Evolutionary conservation across 2,888 invertebrate genomes (phyloP), one percentile per base, ranked within the genome.

Genomic region (Caenorhabditis sinica): DNA sequence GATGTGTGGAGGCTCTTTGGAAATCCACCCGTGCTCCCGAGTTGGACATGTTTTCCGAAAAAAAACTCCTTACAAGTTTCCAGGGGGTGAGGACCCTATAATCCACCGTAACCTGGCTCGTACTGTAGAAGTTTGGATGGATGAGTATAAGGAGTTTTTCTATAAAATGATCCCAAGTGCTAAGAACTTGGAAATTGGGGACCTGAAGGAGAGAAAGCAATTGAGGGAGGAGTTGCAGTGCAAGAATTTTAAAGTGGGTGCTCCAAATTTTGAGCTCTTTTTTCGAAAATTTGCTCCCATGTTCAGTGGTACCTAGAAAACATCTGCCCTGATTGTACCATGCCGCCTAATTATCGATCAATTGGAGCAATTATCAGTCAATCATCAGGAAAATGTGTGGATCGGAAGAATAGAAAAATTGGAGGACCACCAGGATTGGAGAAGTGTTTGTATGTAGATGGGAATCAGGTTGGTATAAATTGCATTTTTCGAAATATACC

Each of bases 1-100:
- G 97, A 97, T 97, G 95, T 97, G 97, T 95, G 97, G 97, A 93
- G 97, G 97, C 90, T 95, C 95, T 92, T 95, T 97, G 94, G 97
- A 97, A 95, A 97, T 97, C 94, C 96, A 96, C 93, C 97, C 98
- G 1, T 58, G 56, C 28, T 58, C 56, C 13, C n/a, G 20, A 1
- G 49, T 49, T 5, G 49, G 49, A 1, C 49, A 49, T 11, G 20
- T 49, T 20, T 49, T 30, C 6, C 56, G 56, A 8, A 58, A 23
- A 23, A 15, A 58, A 15, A 28, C 28, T 13, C 56, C 56, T 2
- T 58, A 58, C 28, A 25, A n/a, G 17, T 58, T 58, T 28, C 25
- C 56, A 0, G 28, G 13, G 0, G 28, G 28, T 20, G 9, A 20
- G 2, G 28, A 30, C 28, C 3, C 1, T 15, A 23, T 58, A 2